Evolutionary conservation across 2,888 invertebrate genomes (phyloP).

Genomic region (Eupithecia dodoneata): DNA sequence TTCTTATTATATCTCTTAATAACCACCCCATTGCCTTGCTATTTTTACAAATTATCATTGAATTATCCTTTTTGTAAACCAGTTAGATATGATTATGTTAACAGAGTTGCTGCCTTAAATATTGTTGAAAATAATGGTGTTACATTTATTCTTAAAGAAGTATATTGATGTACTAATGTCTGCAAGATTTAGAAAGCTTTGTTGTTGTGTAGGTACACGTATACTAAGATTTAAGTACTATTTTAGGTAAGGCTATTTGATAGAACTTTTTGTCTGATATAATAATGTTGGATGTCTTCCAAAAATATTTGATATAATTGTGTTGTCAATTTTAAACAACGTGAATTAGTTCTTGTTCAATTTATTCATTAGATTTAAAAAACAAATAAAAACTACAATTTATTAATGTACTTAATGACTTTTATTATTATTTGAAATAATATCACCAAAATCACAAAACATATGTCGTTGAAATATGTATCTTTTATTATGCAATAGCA

Average conservation of each 20-base stretch:
- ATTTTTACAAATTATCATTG: background rate
- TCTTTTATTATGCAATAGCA: background rate
- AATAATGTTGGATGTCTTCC: conserved; percentile 17
- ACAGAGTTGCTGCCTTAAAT: background rate
- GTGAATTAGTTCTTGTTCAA: background rate
- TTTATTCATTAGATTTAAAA: background rate
- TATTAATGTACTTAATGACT: background rate
- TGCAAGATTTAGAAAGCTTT: background rate
- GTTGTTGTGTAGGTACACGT: background rate
- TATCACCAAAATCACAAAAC: background rate
- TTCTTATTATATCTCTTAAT: too few species aligned
- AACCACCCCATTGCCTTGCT: background rate
- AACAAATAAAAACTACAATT: conserved; percentile 23
- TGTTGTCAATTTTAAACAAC: background rate
- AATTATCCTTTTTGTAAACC: background rate
- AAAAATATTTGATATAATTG: conserved; percentile 2
- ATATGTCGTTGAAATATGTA: background rate
- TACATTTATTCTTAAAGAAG: background rate
- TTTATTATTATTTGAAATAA: background rate
- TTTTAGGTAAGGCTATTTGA: background rate
- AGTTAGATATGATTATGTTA: background rate
- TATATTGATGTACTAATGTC: background rate
- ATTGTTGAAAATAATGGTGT: background rate
- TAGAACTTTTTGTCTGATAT: background rate
- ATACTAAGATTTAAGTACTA: background rate